These are phyloP conservation scores for Lucilia cuprina DNA, from an alignment of 1,140 invertebrate species.

Conservation along the genomic window DNA sequence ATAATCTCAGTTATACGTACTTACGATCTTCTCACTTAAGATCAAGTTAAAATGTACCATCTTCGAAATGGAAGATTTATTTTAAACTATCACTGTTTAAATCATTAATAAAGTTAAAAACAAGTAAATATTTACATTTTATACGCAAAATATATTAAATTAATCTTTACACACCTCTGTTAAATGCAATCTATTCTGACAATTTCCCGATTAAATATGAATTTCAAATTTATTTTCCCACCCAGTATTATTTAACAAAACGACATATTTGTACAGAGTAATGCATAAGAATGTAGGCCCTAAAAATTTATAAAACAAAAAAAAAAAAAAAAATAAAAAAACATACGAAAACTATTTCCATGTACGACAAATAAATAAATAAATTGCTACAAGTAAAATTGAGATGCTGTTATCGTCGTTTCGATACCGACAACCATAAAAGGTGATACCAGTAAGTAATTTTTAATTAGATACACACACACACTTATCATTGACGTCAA, in stretches of 20 bases:
- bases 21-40: too few species aligned
- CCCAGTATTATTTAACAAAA: background rate
- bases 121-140: too few species aligned
- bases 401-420: constrained; percentile 13
- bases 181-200: background rate
- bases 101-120: too few species aligned
- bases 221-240: background rate
- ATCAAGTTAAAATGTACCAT: too few species aligned
- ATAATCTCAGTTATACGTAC: too few species aligned
- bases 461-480: constrained; percentile 7
- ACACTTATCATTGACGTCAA: constrained; percentile 4
- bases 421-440: background rate
- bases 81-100: too few species aligned
- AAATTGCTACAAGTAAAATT: background rate
- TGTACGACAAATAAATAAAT: background rate
- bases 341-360: background rate
- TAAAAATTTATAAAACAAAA: background rate
- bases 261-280: background rate
- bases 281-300: background rate
- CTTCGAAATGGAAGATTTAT: too few species aligned
- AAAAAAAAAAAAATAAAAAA: background rate
- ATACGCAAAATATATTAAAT: too few species aligned
- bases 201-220: background rate
- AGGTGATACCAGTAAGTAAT: background rate
- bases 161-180: too few species aligned